Base-by-base conservation (phyloP, 2,888 invertebrate species). In the Coelinius sp. region DNA sequence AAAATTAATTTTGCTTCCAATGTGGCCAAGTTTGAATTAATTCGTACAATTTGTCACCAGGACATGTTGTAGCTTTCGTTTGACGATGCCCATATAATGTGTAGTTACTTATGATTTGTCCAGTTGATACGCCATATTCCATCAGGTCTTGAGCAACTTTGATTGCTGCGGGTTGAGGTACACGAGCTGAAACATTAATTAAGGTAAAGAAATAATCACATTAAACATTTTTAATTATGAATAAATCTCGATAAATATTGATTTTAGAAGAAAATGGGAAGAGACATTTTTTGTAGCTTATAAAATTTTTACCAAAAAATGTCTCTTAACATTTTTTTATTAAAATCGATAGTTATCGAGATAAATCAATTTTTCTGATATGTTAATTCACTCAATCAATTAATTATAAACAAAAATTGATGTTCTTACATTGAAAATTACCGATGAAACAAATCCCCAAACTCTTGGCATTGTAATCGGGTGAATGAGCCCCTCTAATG, bases 381-480 rank as follows among this genome's bases (percentile, higher is more conserved):
- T 59, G n/a, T n/a, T n/a, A n/a, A n/a, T n/a, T n/a, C n/a, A n/a
- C n/a, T n/a, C n/a, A n/a, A n/a, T n/a, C n/a, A n/a, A n/a, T n/a
- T n/a, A n/a, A n/a, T n/a, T n/a, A n/a, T n/a, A n/a, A n/a, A n/a
- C n/a, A n/a, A n/a, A n/a, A n/a, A n/a, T n/a, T n/a, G n/a, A n/a
- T n/a, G n/a, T 38, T 85, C 25, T 85, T 89, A 77, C 86, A 72
- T 3, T 89, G 90, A 74, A 93, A 94, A 0, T 92, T 92, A 17
- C 94, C 94, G 70, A 94, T 91, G 78, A 93, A 91, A 20, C 92
- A 93, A 22, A 94, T 91, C 14, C 93, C 93, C 24, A 94, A 90
- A 80, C 93, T 93, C 71, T 88, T 90, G 7, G 85, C 85, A 81
- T 94, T 94, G 82, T 91, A 93, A 49, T 90, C 2, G 8, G n/a